Evolutionary conservation across 2,888 invertebrate genomes (phyloP).

Genomic region (Thereva unica): DNA sequence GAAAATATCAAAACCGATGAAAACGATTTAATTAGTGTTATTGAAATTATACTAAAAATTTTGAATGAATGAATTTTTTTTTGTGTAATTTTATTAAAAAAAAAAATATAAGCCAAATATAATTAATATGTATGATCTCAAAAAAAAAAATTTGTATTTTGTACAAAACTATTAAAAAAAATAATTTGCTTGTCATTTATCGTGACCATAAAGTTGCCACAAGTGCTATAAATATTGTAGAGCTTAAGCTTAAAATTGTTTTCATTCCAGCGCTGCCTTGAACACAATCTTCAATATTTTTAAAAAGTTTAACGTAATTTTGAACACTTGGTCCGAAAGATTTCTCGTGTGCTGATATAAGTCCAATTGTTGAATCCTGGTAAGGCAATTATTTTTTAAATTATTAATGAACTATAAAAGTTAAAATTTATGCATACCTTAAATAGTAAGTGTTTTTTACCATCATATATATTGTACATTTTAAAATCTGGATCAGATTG

Average conservation of each 20-base stretch:
- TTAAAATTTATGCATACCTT: constrained; percentile 53
- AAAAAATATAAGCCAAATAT: neutral
- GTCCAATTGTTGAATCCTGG: constrained; percentile 63
- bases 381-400: neutral
- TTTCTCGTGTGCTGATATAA: constrained; percentile 58
- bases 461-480: constrained; percentile 65
- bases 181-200: neutral
- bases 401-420: constrained; percentile 26
- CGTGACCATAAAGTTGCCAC: constrained; percentile 3
- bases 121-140: neutral
- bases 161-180: neutral
- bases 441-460: constrained; percentile 63
- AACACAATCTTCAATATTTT: constrained; percentile 56
- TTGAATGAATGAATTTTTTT: constrained; percentile 43
- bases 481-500: constrained; percentile 57
- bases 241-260: neutral
- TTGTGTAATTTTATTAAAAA: neutral
- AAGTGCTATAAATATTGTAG: constrained; percentile 8
- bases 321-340: constrained; percentile 57
- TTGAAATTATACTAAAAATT: constrained; percentile 47
- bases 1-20: constrained; percentile 36
- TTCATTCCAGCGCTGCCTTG: constrained; percentile 29
- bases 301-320: constrained; percentile 64
- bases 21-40: constrained; percentile 46
- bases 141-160: constrained; percentile 9